These are phyloP conservation scores for Tinamus guttatus DNA, from an alignment of 2,113 vertebrate genomes.

Conservation along the genomic window DNA sequence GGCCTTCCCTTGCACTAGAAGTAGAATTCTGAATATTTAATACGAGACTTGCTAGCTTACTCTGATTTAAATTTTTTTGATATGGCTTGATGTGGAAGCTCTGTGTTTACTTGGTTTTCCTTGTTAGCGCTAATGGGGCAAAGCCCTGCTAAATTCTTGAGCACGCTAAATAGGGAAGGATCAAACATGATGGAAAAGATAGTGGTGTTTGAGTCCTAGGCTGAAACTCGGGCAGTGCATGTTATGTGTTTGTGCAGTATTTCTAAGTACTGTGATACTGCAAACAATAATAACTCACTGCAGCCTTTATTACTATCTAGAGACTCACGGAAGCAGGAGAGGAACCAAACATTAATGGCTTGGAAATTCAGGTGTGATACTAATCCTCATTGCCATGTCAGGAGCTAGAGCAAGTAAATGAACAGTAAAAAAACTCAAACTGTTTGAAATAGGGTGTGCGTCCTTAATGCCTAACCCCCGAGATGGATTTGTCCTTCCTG, in stretches of 20 bases:
- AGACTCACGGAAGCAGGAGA: neutral
- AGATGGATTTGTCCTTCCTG: neutral
- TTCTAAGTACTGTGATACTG: neutral
- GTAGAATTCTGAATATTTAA: neutral
- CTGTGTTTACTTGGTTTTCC: neutral
- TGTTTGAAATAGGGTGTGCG: neutral
- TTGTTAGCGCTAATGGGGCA: neutral
- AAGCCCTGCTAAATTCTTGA: neutral
- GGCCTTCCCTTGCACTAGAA: neutral
- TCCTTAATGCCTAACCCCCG: neutral
- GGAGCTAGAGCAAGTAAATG: neutral
- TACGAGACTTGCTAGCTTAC: neutral
- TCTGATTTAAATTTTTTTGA: neutral
- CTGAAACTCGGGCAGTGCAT: neutral
- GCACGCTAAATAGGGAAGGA: neutral
- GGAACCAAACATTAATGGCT: neutral
- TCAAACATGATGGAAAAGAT: neutral
- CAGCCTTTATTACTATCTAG: neutral
- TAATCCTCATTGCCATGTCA: neutral
- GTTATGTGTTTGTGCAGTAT: neutral
- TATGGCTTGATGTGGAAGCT: neutral
- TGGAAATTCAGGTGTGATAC: neutral
- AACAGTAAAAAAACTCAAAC: neutral
- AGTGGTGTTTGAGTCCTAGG: neutral
- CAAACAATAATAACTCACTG: neutral